Evolutionary conservation across 2,113 vertebrate species (phyloP).

Genomic region (Heterotilapia buettikoferi): DNA sequence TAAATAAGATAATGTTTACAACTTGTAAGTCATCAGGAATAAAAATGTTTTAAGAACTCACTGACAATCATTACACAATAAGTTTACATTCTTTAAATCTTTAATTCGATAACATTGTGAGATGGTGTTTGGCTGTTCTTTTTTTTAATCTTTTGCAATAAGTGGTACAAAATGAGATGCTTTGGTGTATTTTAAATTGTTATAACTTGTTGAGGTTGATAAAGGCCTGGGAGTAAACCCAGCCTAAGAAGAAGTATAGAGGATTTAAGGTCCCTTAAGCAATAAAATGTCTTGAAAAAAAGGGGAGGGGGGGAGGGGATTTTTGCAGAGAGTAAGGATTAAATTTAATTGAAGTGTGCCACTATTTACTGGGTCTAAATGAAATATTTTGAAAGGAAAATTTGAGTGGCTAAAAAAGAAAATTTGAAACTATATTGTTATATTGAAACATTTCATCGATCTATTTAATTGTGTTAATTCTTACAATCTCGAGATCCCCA

Average conservation of each 20-base stretch:
- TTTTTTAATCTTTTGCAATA: neutral
- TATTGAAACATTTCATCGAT: neutral
- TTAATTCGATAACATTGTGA: neutral
- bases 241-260: neutral
- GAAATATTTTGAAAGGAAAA: neutral
- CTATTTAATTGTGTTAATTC: neutral
- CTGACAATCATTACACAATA: constrained; percentile 43
- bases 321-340: neutral
- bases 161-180: neutral
- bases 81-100: neutral
- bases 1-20: constrained; percentile 59
- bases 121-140: neutral
- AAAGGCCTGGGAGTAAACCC: neutral
- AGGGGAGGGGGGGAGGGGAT: neutral
- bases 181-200: neutral
- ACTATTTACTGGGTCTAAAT: neutral
- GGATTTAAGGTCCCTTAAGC: neutral
- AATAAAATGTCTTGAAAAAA: neutral
- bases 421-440: neutral
- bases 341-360: neutral
- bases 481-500: neutral
- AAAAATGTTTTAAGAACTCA: constrained; percentile 53
- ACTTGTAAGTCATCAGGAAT: constrained; percentile 59
- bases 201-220: neutral
- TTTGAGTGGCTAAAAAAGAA: neutral